Conservation (phyloP, 2,888 invertebrate genomes). For the Pammene aurita region DNA sequence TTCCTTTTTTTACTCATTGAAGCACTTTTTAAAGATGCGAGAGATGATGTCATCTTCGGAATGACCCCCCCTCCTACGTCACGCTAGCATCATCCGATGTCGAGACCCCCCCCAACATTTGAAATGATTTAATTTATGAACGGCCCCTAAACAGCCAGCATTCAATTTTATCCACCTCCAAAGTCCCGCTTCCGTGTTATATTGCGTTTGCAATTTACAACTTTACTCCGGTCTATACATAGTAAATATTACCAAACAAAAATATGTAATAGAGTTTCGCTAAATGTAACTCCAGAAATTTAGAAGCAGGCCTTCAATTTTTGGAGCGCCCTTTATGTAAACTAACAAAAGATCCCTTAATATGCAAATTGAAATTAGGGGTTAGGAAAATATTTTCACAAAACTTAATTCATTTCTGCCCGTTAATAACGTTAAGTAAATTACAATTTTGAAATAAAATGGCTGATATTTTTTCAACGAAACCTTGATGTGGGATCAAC, state of each 20-base stretch:
- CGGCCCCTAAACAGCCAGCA: conserved; percentile 13
- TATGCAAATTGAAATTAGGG: conserved; percentile 29
- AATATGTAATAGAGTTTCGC: conserved; percentile 1
- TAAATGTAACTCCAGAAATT: conserved; percentile 20
- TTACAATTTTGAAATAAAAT: conserved; percentile 12
- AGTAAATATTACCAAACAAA: conserved; percentile 1
- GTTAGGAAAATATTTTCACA: conserved; percentile 27
- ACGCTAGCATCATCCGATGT: no score
- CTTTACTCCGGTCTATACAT: conserved; percentile 8
- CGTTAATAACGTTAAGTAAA: conserved; percentile 14
- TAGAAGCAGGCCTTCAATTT: conserved; percentile 7
- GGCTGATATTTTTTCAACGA: neutral
- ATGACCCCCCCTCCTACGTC: no score
- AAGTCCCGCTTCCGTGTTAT: neutral
- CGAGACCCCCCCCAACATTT: no score
- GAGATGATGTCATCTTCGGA: no score
- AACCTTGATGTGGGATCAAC: conserved; percentile 7
- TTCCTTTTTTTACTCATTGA: no score
- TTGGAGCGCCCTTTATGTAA: conserved; percentile 12
- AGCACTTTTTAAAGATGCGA: no score
- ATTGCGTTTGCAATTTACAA: neutral
- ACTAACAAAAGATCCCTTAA: conserved; percentile 26
- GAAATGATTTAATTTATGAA: no score
- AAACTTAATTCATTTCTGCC: conserved; percentile 19
- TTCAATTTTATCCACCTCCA: neutral